A percentile compares a stretch with the other conserved stretches of the same genome.
phyloP scores from a whole-genome alignment of 1,140 invertebrate species.

The Dendrolimus kikuchii region DNA sequence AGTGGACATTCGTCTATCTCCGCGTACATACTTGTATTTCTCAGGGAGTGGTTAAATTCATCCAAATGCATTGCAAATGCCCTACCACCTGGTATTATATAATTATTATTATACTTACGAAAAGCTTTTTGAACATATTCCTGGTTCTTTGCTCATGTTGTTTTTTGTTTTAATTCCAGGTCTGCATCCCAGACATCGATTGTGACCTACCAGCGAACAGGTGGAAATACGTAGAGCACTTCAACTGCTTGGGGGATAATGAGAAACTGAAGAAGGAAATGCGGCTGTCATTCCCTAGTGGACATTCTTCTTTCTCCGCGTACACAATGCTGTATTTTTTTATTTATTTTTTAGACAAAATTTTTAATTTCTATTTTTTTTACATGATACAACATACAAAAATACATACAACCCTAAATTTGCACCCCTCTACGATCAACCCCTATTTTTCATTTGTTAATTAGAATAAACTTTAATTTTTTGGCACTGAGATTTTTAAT shows the following conservation, averaged over 20 bases:
- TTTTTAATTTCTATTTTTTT: too few species aligned
- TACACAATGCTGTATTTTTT: constrained; percentile 87
- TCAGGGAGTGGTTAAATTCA: too few species aligned
- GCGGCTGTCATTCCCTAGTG: constrained; percentile 87
- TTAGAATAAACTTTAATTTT: too few species aligned
- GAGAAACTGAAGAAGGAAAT: constrained; percentile 79
- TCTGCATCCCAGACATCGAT: constrained; percentile 78
- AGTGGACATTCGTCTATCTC: constrained; percentile 89
- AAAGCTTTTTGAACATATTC: background rate
- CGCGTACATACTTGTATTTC: constrained; percentile 85
- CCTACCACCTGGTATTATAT: too few species aligned
- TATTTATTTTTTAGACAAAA: constrained; percentile 6
- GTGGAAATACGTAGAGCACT: constrained; percentile 78
- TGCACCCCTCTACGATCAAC: too few species aligned
- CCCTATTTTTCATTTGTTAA: too few species aligned
- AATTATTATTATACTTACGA: background rate
- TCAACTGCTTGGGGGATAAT: constrained; percentile 73
- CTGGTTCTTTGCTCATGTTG: background rate
- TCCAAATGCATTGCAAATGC: too few species aligned
- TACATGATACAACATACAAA: too few species aligned
- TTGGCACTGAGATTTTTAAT: too few species aligned
- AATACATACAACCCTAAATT: too few species aligned
- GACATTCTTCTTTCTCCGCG: constrained; percentile 86
- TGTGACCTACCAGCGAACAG: constrained; percentile 72
- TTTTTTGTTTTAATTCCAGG: constrained; percentile 40